Percentiles rank a stretch among this genome's conserved stretches.
Conservation (phyloP, 2,113 vertebrate species). For the Planiliza haematocheilus region DNA sequence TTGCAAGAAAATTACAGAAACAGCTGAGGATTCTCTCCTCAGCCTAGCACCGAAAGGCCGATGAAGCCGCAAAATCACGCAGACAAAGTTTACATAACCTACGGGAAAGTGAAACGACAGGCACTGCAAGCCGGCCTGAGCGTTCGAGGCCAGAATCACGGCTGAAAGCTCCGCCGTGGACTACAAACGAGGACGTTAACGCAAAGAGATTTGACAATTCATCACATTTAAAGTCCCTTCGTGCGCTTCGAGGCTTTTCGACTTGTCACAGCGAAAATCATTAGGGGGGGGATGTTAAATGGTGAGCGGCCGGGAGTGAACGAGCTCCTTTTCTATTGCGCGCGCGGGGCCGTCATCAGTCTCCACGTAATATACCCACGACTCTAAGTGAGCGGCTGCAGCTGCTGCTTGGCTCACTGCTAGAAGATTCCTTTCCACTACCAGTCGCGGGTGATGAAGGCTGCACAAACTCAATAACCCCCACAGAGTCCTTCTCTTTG, state of each 20-base stretch:
- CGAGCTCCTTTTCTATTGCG: slow-evolving; percentile 42
- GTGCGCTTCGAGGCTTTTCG: slow-evolving; percentile 35
- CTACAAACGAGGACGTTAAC: background rate
- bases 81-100: slow-evolving; percentile 35
- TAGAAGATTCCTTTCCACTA: slow-evolving; percentile 35
- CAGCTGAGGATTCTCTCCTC: slow-evolving; percentile 28
- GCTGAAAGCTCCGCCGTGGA: slow-evolving; percentile 11
- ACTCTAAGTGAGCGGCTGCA: slow-evolving; percentile 59
- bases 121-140: slow-evolving; percentile 26
- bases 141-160: slow-evolving; percentile 30
- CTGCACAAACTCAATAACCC: slow-evolving; percentile 67
- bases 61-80: slow-evolving; percentile 19
- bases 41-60: slow-evolving; percentile 18
- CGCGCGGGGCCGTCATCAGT: slow-evolving; percentile 44
- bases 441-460: slow-evolving; percentile 57
- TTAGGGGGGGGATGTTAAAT: slow-evolving; percentile 49
- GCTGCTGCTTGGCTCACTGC: slow-evolving; percentile 58
- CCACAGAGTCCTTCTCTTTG: slow-evolving; percentile 21
- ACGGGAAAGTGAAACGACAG: slow-evolving; percentile 17
- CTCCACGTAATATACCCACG: slow-evolving; percentile 42
- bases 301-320: slow-evolving; percentile 23
- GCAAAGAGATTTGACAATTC: slow-evolving; percentile 43
- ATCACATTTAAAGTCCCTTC: slow-evolving; percentile 31
- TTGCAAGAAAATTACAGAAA: slow-evolving; percentile 26
- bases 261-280: slow-evolving; percentile 52